These are phyloP conservation scores for Varanus salvator DNA, from an alignment of 2,113 vertebrate genomes.

Conservation along the genomic window DNA sequence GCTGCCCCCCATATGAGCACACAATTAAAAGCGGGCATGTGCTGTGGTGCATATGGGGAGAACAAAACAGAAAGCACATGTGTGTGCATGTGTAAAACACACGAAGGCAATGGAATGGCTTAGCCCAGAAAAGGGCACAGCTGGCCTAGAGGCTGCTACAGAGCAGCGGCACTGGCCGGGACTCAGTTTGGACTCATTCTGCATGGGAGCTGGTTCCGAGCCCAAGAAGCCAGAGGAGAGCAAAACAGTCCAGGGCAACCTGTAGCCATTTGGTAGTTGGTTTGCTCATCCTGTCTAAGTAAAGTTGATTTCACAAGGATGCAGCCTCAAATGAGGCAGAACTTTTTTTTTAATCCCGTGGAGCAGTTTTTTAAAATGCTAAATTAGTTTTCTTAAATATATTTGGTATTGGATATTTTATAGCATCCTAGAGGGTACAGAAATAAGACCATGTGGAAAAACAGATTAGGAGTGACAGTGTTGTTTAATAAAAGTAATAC, in stretches of 20 bases:
- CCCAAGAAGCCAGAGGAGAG: background rate
- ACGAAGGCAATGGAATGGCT: too few relatives aligned
- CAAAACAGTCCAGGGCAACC: too few relatives aligned
- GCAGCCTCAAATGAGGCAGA: background rate
- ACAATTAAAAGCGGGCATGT: too few relatives aligned
- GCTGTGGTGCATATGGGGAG: too few relatives aligned
- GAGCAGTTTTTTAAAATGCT: background rate
- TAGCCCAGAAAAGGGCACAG: background rate
- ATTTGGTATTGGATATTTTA: background rate
- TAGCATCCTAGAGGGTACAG: conserved; percentile 10
- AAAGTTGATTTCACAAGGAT: background rate
- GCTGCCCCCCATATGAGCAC: too few relatives aligned
- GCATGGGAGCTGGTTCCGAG: background rate
- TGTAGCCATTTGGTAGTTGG: background rate
- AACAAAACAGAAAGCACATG: too few relatives aligned
- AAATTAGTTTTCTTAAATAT: background rate
- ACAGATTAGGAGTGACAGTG: conserved; percentile 36
- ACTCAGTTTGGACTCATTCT: background rate
- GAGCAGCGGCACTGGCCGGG: background rate
- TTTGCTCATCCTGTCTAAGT: background rate
- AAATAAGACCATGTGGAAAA: conserved; percentile 38
- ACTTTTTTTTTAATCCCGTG: background rate
- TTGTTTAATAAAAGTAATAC: conserved; percentile 51
- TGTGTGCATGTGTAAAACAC: too few relatives aligned
- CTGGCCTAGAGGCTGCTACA: background rate